phyloP scores from a whole-genome alignment of 2,888 invertebrate species.

The Caenorhabditis imperialis region DNA sequence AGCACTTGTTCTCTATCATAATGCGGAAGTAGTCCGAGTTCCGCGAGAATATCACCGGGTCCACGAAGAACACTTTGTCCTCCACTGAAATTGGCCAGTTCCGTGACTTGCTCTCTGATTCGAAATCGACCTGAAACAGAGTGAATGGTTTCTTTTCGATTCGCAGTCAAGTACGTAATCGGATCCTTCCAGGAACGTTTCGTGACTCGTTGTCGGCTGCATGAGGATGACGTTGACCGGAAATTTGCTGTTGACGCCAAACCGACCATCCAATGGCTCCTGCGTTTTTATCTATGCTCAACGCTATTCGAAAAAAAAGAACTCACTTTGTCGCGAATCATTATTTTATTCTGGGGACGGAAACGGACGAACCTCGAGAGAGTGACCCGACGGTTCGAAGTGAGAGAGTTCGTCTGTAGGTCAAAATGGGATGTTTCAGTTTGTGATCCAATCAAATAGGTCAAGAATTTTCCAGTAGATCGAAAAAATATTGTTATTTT shows the following conservation, averaged over 20 bases:
- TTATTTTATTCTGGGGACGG: too few relatives aligned
- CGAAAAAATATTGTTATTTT: too few relatives aligned
- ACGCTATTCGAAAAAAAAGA: too few relatives aligned
- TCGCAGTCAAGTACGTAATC: constrained; percentile 29
- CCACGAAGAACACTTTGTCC: constrained; percentile 39
- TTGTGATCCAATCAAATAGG: too few relatives aligned
- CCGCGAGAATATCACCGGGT: constrained; percentile 30
- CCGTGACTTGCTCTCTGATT: constrained; percentile 28
- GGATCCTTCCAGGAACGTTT: constrained; percentile 37
- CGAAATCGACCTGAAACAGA: constrained; percentile 49
- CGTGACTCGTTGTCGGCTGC: constrained; percentile 50
- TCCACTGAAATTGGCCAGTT: constrained; percentile 34
- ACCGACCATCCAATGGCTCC: constrained; percentile 6
- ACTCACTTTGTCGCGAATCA: too few relatives aligned
- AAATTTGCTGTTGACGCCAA: constrained; percentile 24
- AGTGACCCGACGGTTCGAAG: too few relatives aligned
- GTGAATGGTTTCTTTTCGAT: neutral
- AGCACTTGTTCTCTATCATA: constrained; percentile 28
- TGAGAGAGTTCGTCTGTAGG: too few relatives aligned
- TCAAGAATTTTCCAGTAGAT: too few relatives aligned
- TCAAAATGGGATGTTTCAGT: too few relatives aligned
- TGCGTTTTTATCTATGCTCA: too few relatives aligned
- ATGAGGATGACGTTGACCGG: constrained; percentile 48
- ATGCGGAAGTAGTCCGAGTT: constrained; percentile 50
- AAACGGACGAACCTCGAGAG: too few relatives aligned